phyloP scores from a whole-genome alignment of 2,888 invertebrate species.

The Thymelicus acteon region DNA sequence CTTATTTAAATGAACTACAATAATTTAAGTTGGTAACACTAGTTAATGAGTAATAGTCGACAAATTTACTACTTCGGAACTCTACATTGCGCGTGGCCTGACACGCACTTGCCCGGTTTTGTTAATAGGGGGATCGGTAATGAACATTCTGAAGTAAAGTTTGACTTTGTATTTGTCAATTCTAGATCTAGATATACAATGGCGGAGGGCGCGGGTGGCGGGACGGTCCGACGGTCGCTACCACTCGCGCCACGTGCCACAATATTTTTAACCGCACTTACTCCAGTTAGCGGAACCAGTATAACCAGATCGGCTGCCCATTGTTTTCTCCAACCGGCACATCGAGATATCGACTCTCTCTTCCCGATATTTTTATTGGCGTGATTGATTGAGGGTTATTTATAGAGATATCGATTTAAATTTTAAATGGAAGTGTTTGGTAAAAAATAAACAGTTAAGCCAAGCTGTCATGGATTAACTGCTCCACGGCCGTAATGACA shows the following conservation, averaged over 20 bases:
- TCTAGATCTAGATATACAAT: too few species aligned
- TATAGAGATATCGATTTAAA: constrained; percentile 5
- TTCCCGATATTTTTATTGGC: constrained; percentile 33
- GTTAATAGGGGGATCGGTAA: too few species aligned
- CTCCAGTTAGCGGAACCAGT: constrained; percentile 26
- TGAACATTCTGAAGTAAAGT: too few species aligned
- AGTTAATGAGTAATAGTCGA: too few species aligned
- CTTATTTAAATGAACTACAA: too few species aligned
- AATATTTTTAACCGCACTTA: constrained; percentile 24
- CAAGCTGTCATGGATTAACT: neutral
- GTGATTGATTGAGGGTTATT: constrained; percentile 30
- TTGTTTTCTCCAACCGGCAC: constrained; percentile 35
- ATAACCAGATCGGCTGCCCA: constrained; percentile 23
- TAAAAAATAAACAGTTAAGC: constrained; percentile 11
- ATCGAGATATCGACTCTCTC: constrained; percentile 36
- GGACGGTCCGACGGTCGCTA: neutral
- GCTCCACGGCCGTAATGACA: neutral
- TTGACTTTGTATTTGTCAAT: too few species aligned
- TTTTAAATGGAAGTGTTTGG: constrained; percentile 1
- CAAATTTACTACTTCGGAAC: too few species aligned
- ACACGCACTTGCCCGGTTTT: too few species aligned
- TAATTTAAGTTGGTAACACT: too few species aligned
- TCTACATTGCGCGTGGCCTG: too few species aligned
- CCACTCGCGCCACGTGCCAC: constrained; percentile 12
- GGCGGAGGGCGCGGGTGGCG: neutral